Conservation (phyloP, 2,888 invertebrate species). For the Philereme vetulata region DNA sequence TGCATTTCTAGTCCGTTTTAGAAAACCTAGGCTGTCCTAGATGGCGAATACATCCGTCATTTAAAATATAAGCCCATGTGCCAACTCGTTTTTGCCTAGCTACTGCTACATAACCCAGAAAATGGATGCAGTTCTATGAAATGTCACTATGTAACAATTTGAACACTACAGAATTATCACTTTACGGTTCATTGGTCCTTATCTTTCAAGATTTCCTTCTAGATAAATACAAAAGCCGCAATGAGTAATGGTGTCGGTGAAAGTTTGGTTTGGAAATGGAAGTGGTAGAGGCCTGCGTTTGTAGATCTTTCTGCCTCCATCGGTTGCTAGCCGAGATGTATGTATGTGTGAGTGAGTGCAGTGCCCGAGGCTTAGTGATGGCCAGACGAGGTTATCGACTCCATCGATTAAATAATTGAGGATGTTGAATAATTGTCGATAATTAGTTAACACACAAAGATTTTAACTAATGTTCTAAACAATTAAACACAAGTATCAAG, state of each 20-base stretch:
- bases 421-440: too few relatives aligned
- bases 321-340: conserved; percentile 68
- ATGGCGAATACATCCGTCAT: conserved; percentile 70
- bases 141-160: conserved; percentile 43
- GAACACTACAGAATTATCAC: conserved; percentile 1
- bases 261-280: conserved; percentile 41
- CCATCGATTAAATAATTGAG: conserved; percentile 23
- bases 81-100: conserved; percentile 68
- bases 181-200: conserved; percentile 42
- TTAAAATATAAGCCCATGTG: conserved; percentile 66
- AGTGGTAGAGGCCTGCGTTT: conserved; percentile 44
- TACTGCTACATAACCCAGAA: conserved; percentile 74
- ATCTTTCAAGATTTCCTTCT: rapidly evolving
- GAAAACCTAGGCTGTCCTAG: conserved; percentile 65
- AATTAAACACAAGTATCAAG: too few relatives aligned
- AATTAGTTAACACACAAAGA: too few relatives aligned
- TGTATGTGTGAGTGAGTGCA: conserved; percentile 72
- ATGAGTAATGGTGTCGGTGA: conserved; percentile 40
- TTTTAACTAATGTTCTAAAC: too few relatives aligned
- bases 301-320: conserved; percentile 78
- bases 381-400: conserved; percentile 39
- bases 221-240: conserved; percentile 30
- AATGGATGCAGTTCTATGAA: conserved; percentile 69
- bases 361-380: conserved; percentile 63
- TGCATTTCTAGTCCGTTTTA: conserved; percentile 67